Conservation (phyloP, 2,113 vertebrate species). For the Lota lota region DNA sequence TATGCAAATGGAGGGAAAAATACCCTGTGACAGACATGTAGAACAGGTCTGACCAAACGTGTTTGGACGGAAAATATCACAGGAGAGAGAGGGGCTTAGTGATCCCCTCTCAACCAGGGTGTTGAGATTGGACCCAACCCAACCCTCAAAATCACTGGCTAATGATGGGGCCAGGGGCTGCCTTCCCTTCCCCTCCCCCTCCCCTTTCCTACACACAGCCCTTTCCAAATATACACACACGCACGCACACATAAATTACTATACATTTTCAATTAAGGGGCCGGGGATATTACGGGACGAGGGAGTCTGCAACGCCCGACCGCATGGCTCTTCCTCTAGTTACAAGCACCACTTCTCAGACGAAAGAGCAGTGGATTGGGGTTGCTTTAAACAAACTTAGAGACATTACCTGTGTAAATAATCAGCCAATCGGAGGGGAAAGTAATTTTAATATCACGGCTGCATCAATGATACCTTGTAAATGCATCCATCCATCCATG, state of each 20-base stretch:
- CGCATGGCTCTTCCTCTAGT: not conserved
- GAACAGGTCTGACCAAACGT: constrained; percentile 24
- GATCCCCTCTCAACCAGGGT: constrained; percentile 41
- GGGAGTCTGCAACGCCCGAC: constrained; percentile 17
- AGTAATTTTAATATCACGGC: not conserved
- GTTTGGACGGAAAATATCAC: constrained; percentile 48
- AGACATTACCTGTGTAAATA: constrained; percentile 32
- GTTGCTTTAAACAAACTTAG: constrained; percentile 3
- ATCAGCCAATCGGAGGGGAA: constrained; percentile 11
- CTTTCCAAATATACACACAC: not conserved
- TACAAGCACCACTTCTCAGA: constrained; percentile 12
- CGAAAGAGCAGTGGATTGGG: constrained; percentile 15
- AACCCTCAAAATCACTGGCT: constrained; percentile 36
- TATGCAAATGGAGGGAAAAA: not conserved
- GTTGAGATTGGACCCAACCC: constrained; percentile 46
- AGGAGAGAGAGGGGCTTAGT: constrained; percentile 37
- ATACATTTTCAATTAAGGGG: constrained; percentile 58
- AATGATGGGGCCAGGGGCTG: no score
- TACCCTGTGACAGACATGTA: not conserved
- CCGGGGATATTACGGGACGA: constrained; percentile 7
- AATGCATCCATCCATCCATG: no score
- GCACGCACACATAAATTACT: constrained; percentile 25
- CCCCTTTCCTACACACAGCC: not conserved
- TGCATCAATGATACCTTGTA: no score
- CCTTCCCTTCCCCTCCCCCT: not conserved